Evolutionary conservation across 2,888 invertebrate genomes (phyloP).

Genomic region (Brachyopa scutellaris): DNA sequence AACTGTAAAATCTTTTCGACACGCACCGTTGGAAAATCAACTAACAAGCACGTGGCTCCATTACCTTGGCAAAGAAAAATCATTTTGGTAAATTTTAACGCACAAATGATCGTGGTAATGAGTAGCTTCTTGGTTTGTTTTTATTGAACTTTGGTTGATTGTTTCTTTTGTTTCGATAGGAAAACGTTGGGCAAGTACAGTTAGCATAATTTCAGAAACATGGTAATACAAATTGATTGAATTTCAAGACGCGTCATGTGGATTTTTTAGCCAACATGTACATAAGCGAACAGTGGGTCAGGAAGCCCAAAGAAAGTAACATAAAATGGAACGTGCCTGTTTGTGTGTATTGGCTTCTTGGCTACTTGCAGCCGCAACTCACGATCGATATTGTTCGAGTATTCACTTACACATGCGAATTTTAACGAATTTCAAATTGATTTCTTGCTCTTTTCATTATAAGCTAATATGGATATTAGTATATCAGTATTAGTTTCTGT

Average conservation of each 20-base stretch:
- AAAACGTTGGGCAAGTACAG: slow-evolving; percentile 64
- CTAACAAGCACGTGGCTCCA: too few relatives aligned
- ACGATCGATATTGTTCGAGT: slow-evolving; percentile 32
- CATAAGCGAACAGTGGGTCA: slow-evolving; percentile 66
- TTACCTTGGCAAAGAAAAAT: too few relatives aligned
- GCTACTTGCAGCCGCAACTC: slow-evolving; percentile 27
- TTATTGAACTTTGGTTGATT: too few relatives aligned
- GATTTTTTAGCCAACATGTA: slow-evolving; percentile 60
- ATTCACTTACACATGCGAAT: slow-evolving; percentile 59
- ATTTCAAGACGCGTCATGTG: slow-evolving; percentile 65
- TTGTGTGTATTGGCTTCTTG: slow-evolving; percentile 13
- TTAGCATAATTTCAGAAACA: slow-evolving; percentile 44
- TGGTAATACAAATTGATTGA: slow-evolving; percentile 50
- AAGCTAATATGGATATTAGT: slow-evolving; percentile 53
- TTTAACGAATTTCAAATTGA: slow-evolving; percentile 46
- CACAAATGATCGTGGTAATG: neutral
- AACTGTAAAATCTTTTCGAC: too few relatives aligned
- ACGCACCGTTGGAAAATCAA: neutral
- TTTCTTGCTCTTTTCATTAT: slow-evolving; percentile 47
- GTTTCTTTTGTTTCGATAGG: slow-evolving; percentile 9
- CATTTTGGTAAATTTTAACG: neutral
- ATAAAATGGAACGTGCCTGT: slow-evolving; percentile 60
- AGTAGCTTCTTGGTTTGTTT: slow-evolving; percentile 54
- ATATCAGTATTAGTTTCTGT: neutral
- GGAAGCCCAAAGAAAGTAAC: slow-evolving; percentile 72